A percentile compares a stretch with the other conserved stretches of the same genome.
Evolutionary conservation across 2,797 vertebrate species (phyloP).

Genomic region (Antennarius maculatus): DNA sequence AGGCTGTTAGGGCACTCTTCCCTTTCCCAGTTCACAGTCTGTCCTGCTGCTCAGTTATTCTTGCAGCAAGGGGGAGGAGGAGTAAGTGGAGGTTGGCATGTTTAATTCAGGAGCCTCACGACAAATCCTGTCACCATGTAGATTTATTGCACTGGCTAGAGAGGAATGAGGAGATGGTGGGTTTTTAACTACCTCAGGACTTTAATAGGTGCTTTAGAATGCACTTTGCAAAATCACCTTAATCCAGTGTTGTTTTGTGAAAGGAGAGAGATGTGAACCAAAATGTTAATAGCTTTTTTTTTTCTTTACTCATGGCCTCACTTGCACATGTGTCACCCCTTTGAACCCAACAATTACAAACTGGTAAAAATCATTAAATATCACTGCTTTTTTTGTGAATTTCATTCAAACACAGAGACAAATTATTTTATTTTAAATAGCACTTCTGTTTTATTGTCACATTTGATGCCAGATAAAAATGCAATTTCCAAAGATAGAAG

Average conservation of each 20-base stretch:
- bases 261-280: slow-evolving; percentile 16
- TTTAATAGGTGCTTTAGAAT: slow-evolving; percentile 61
- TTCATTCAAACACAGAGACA: not conserved
- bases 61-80: slow-evolving; percentile 30
- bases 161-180: slow-evolving; percentile 54
- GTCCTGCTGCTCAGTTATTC: slow-evolving; percentile 47
- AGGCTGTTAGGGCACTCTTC: slow-evolving; percentile 25
- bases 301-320: not conserved
- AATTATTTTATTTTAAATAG: slow-evolving; percentile 11
- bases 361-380: slow-evolving; percentile 3
- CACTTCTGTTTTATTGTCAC: not conserved
- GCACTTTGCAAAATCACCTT: slow-evolving; percentile 61
- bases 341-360: slow-evolving; percentile 15
- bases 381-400: slow-evolving; percentile 12
- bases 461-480: slow-evolving; percentile 20
- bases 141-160: slow-evolving; percentile 65
- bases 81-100: slow-evolving; percentile 54
- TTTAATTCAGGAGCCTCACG: slow-evolving; percentile 73
- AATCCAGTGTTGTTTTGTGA: slow-evolving; percentile 46
- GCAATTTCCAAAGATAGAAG: slow-evolving; percentile 1
- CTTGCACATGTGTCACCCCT: slow-evolving; percentile 22
- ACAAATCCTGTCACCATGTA: slow-evolving; percentile 52
- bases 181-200: slow-evolving; percentile 67
- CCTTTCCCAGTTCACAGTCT: slow-evolving; percentile 23
- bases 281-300: slow-evolving; percentile 49